Evolutionary conservation across 2,113 vertebrate species (phyloP), one percentile per base, ranked within the genome.

Genomic region (Oncorhynchus gorbuscha): DNA sequence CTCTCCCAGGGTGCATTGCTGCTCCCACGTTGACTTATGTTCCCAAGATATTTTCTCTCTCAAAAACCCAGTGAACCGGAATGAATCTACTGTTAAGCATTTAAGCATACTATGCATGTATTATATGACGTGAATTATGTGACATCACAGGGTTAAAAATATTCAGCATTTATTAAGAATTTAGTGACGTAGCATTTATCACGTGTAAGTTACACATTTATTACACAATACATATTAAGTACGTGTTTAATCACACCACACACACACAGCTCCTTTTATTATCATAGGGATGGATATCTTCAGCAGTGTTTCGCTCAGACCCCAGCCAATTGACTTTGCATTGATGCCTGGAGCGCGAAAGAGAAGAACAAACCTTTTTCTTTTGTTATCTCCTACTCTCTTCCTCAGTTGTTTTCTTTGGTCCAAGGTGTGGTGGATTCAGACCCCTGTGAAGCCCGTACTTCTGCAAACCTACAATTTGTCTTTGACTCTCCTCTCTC

Each of bases 401-500:
- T 78, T 78, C 14, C 7, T 18, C 22, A 11, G 85, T 84, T 72
- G 61, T 55, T 81, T 74, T 69, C 16, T 68, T 81, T 82, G 76
- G 85, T 84, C 78, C 74, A 26, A 73, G 69, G 77, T 79, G 81
- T 32, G 66, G 65, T 83, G 88, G 85, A 86, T 90, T 76, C 79
- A 39, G 39, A 86, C 72, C 79, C 82, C 83, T 35, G 73, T 72
- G 62, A 83, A 62, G 64, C 69, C 71, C 18, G 77, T 75, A 85
- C 76, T 83, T 2, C 83, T 84, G 85, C 79, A 88, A 81, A 88
- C 82, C 85, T 85, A 86, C 83, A 88, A 90, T 90, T 89, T 89
- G 89, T 91, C 87, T 86, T 86, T 82, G 73, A 58, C 81, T 83
- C 58, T 75, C 30, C 14, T 26, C 76, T 59, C 24, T 24, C 24